A percentile compares a stretch with the other conserved stretches of the same genome.
Conservation (phyloP, 2,888 invertebrate species). For the Morpho helenor region DNA sequence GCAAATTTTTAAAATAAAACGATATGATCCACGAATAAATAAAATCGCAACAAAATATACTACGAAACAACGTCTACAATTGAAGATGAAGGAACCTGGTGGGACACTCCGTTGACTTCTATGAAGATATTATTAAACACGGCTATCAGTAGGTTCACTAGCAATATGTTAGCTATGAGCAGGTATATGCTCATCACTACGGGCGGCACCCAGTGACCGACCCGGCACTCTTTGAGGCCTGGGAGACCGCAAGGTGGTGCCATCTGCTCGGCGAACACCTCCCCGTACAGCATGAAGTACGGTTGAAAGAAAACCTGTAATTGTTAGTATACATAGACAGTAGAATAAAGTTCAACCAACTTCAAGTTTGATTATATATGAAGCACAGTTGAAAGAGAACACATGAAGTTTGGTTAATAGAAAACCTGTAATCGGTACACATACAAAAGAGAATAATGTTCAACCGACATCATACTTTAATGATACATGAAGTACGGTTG, state of each 20-base stretch:
- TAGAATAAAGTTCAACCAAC: neutral
- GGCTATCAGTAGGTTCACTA: slow-evolving; percentile 98
- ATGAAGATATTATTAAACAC: slow-evolving; percentile 99
- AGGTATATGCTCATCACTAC: slow-evolving; percentile 97
- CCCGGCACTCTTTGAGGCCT: slow-evolving; percentile 85
- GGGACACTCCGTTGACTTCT: slow-evolving; percentile 96
- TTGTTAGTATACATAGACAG: slow-evolving; percentile 44
- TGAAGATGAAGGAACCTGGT: slow-evolving; percentile 83
- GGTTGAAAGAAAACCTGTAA: slow-evolving; percentile 95
- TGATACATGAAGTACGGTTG: slow-evolving; percentile 97
- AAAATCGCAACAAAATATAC: slow-evolving; percentile 17
- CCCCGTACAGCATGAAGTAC: slow-evolving; percentile 99
- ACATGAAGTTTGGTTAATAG: too few relatives aligned
- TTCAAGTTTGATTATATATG: neutral
- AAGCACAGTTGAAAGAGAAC: neutral
- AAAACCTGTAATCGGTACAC: too few relatives aligned
- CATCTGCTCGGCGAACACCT: slow-evolving; percentile 98
- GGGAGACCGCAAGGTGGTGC: slow-evolving; percentile 93
- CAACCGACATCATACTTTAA: too few relatives aligned
- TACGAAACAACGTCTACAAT: slow-evolving; percentile 23
- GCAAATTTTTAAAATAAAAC: neutral
- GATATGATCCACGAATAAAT: slow-evolving; percentile 18
- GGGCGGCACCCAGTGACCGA: slow-evolving; percentile 97
- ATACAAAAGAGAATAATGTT: too few relatives aligned
- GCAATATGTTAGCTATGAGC: slow-evolving; percentile 96